phyloP scores from a whole-genome alignment of 2,888 invertebrate species.

The Drosophila planitibia region DNA sequence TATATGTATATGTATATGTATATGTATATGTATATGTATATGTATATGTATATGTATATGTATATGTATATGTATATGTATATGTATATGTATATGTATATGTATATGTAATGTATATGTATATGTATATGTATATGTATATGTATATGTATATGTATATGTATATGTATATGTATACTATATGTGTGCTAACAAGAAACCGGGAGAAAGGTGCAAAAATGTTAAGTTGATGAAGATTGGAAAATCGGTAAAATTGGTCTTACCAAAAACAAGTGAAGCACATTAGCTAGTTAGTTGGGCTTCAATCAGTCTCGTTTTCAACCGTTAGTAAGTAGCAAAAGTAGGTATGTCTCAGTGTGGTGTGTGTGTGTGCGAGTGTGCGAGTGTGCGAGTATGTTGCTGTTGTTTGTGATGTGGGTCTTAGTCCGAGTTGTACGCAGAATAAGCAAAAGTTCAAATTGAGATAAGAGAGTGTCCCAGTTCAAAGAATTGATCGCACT shows the following conservation, averaged over 20 bases:
- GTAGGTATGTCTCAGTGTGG: background rate
- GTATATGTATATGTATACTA: background rate
- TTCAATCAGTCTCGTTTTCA: conserved; percentile 47
- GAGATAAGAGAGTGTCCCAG: background rate
- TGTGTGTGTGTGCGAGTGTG: conserved; percentile 1
- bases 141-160: conserved; percentile 1
- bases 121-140: background rate
- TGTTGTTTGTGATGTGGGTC: background rate
- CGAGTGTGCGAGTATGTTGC: background rate
- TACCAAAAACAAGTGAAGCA: conserved; percentile 20
- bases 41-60: conserved; percentile 1
- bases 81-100: background rate
- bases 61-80: background rate
- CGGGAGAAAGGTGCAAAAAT: background rate
- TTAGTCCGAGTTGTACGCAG: background rate
- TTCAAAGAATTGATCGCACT: background rate
- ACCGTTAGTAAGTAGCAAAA: conserved; percentile 25
- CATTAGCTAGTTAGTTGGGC: conserved; percentile 14
- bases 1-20: conserved; percentile 1
- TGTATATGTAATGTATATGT: background rate
- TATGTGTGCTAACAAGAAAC: background rate
- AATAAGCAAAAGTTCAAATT: background rate
- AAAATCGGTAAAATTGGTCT: conserved; percentile 22
- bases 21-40: background rate
- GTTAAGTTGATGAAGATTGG: background rate